Base-by-base conservation (phyloP, 2,797 vertebrate genomes). In the Apogon talboti region DNA sequence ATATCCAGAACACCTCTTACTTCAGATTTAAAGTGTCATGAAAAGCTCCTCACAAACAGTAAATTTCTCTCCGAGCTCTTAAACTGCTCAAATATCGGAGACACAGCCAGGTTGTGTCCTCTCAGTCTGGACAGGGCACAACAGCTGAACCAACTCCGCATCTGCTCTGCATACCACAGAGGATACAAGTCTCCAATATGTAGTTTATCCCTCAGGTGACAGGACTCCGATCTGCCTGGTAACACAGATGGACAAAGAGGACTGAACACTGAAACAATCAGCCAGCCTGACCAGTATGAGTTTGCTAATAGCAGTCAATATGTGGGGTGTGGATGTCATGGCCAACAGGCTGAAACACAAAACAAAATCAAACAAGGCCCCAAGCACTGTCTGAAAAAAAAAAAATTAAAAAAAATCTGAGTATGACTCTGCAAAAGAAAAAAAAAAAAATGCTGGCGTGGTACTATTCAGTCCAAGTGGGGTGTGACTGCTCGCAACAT, bases 101-200 rank as follows among this genome's bases (percentile, higher is more conserved):
- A 71, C 30, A 2, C 46, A 86, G 74, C 61, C 65, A 38, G 11
- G 55, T 53, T 43, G 47, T 37, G 48, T 40, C 65, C 74, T 77
- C 71, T 55, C 65, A 6, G 80, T 76, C 74, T 73, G 75, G 47
- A 9, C 45, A 15, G 61, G 66, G 47, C 42, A 30, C 64, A 66
- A 80, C 87, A 87, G 87, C 86, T 87, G 84, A 89, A 81, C 68
- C 70, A 86, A 82, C 71, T 50, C 24, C 49, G 69, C 65, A 53
- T 69, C 49, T 57, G 74, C 40, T 59, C 67, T 2, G 18, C 83
- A 87, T 80, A 62, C 74, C 72, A 76, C 68, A 44, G 49, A 60
- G 79, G 75, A 83, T 74, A 76, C 56, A 50, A 67, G 66, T 86
- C 78, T 80, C 82, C 70, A 83, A 66, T 53, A 64, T 46, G 53